These are phyloP conservation scores for Macrotrachela quadricornifera DNA, from an alignment of 1,140 invertebrate species.

Conservation along the genomic window DNA sequence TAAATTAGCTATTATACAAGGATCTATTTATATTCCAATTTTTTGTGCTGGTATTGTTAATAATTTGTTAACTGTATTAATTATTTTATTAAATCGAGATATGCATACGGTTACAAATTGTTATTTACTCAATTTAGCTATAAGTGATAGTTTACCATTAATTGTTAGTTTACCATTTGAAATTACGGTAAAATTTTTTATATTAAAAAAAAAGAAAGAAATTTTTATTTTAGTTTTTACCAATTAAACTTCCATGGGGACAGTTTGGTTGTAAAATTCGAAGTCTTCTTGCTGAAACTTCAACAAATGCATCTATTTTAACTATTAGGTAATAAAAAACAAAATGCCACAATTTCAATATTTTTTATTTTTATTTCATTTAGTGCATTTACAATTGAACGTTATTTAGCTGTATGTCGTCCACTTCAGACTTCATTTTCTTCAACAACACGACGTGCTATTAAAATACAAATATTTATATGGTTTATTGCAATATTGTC, in stretches of 20 bases:
- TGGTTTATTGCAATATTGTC: too few species aligned
- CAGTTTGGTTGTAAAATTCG: conserved; percentile 51
- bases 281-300: conserved; percentile 31
- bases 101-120: conserved; percentile 86
- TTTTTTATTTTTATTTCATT: conserved; percentile 30
- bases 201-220: conserved; percentile 58
- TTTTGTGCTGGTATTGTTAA: conserved; percentile 47
- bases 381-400: conserved; percentile 74
- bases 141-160: conserved; percentile 48
- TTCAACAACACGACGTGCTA: conserved; percentile 66
- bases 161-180: too few species aligned
- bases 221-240: conserved; percentile 38
- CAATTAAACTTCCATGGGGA: conserved; percentile 42
- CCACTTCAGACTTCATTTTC: conserved; percentile 61
- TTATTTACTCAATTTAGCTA: conserved; percentile 62
- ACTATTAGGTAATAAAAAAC: too few species aligned
- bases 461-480: too few species aligned
- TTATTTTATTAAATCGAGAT: conserved; percentile 59
- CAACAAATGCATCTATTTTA: too few species aligned
- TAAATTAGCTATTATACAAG: too few species aligned
- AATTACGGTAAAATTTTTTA: conserved; percentile 24
- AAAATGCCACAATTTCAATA: too few species aligned
- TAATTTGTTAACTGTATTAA: conserved; percentile 58
- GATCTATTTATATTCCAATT: too few species aligned
- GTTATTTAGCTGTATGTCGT: conserved; percentile 86